Evolutionary conservation across 2,797 vertebrate species (phyloP).

Genomic region (Saxicola maurus): DNA sequence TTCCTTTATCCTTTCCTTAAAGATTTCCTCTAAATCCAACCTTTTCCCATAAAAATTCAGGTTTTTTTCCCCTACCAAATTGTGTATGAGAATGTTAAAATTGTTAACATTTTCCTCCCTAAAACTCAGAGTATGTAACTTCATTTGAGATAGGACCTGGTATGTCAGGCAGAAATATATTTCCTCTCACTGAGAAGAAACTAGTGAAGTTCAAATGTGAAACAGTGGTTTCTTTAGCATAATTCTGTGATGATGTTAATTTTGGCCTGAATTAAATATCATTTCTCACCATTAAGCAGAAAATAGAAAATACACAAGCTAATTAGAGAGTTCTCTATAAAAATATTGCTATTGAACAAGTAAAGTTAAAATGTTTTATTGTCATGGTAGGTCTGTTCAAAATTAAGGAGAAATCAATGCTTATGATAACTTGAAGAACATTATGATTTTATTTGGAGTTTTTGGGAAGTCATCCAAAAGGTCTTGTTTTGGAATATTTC

Average conservation of each 20-base stretch:
- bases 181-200: neutral
- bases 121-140: neutral
- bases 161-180: neutral
- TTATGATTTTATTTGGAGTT: neutral
- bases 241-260: neutral
- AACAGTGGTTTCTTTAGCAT: neutral
- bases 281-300: constrained; percentile 10
- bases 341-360: neutral
- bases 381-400: neutral
- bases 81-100: constrained; percentile 3
- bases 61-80: neutral
- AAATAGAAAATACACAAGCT: neutral
- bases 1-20: constrained; percentile 33
- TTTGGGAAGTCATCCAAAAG: neutral
- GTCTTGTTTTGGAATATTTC: neutral
- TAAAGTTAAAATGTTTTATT: constrained; percentile 4
- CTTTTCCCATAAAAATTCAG: constrained; percentile 36
- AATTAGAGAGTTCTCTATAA: neutral
- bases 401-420: constrained; percentile 23
- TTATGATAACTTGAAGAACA: neutral
- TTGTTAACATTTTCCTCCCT: neutral
- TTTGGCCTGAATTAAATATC: neutral
- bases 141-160: neutral
- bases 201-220: neutral
- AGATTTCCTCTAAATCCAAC: constrained; percentile 9